These are phyloP conservation scores for Napeogenes sylphis DNA, from an alignment of 2,888 invertebrate genomes.

Conservation along the genomic window DNA sequence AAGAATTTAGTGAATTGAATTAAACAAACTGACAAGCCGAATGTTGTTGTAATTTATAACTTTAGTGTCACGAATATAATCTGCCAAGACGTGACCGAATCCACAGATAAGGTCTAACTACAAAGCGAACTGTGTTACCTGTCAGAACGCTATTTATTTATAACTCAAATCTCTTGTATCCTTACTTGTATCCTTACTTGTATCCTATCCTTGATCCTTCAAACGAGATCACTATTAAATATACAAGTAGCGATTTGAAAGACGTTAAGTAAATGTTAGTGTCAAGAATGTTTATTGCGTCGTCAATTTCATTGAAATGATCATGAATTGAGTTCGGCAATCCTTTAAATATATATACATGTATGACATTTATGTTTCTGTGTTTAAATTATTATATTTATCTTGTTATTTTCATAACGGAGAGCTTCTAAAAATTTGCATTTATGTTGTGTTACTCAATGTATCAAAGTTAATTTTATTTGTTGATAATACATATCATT, in stretches of 20 bases:
- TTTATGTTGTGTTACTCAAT: no score
- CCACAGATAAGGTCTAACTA: conserved; percentile 26
- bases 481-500: no score
- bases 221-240: conserved; percentile 1
- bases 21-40: conserved; percentile 24
- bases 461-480: no score
- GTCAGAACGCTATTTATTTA: conserved; percentile 23
- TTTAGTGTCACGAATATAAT: conserved; percentile 30
- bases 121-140: conserved; percentile 23
- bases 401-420: no score
- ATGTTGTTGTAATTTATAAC: conserved; percentile 30
- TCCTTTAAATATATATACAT: no score
- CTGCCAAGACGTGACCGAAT: conserved; percentile 30
- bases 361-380: no score
- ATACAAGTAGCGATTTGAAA: neutral
- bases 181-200: conserved; percentile 7
- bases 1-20: conserved; percentile 23
- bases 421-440: no score
- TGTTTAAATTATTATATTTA: no score
- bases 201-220: conserved; percentile 1
- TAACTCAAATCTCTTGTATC: conserved; percentile 5
- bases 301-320: neutral
- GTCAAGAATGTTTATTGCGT: neutral
- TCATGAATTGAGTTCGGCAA: no score
- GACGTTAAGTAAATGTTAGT: neutral